These are phyloP conservation scores for Catalaphyllia jardinei DNA, from an alignment of 64 coral and sea anemone species.

Conservation along the genomic window DNA sequence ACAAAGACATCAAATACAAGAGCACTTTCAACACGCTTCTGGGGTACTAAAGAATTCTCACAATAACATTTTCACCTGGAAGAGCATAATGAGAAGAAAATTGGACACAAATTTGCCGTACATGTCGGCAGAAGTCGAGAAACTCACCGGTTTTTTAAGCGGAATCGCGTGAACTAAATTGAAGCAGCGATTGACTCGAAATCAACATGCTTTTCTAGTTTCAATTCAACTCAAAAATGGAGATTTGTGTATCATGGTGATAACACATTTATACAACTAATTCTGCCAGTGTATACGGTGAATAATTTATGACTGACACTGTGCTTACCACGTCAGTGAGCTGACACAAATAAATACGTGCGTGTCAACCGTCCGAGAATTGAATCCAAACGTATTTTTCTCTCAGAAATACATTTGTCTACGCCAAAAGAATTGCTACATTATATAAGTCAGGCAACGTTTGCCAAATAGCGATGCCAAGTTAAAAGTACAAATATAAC, in stretches of 20 bases:
- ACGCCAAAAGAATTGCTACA: neutral
- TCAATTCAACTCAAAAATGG: neutral
- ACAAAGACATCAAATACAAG: constrained; percentile 12
- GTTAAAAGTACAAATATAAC: neutral
- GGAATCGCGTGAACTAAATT: neutral
- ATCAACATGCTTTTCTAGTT: neutral
- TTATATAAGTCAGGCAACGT: neutral
- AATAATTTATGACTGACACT: constrained; percentile 17
- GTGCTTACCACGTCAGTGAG: constrained; percentile 8
- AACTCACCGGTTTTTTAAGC: neutral
- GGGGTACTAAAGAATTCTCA: neutral
- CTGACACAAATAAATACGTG: neutral
- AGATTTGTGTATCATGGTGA: neutral
- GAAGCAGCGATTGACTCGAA: neutral
- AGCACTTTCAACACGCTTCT: neutral
- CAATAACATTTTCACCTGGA: neutral
- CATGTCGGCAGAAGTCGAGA: neutral
- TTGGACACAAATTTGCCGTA: neutral
- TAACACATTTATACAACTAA: constrained; percentile 17
- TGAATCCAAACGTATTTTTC: no score
- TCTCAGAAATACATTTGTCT: no score
- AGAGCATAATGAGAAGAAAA: constrained; percentile 20
- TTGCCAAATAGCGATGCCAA: neutral
- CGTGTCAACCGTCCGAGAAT: no score
- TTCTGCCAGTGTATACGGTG: constrained; percentile 12